Evolutionary conservation across 2,797 vertebrate genomes (phyloP).

Genomic region (Setipinna tenuifilis): DNA sequence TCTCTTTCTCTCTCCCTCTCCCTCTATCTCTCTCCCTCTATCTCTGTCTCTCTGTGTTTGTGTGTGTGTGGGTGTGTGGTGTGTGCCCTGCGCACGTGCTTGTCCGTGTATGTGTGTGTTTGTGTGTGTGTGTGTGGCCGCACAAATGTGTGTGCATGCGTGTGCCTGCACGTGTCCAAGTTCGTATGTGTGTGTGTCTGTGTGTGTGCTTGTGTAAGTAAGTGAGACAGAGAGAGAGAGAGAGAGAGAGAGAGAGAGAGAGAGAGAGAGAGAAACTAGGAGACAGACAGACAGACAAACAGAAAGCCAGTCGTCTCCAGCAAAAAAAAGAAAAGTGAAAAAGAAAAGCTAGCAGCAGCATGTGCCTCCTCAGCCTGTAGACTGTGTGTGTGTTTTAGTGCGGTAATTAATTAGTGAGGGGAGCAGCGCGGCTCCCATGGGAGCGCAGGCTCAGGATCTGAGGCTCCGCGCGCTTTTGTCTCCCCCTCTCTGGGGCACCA

Average conservation of each 20-base stretch:
- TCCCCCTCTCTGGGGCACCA: not conserved
- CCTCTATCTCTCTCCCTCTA: too few species aligned
- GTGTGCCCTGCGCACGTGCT: too few species aligned
- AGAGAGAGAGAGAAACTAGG: too few species aligned
- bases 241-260: too few species aligned
- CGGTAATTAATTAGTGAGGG: not conserved
- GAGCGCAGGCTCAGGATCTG: not conserved
- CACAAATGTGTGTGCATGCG: not conserved
- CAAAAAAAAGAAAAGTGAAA: not conserved
- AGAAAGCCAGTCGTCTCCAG: not conserved
- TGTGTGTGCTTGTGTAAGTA: not conserved
- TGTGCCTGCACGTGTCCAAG: not conserved
- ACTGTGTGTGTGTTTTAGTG: too few species aligned
- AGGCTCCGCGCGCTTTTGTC: slow-evolving; percentile 5
- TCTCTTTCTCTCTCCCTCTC: too few species aligned
- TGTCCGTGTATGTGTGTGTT: too few species aligned
- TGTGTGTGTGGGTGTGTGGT: not conserved
- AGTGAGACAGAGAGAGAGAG: not conserved
- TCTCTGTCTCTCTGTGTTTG: not conserved
- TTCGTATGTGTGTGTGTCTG: too few species aligned
- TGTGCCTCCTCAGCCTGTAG: not conserved
- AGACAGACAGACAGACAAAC: not conserved
- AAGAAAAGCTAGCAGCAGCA: not conserved
- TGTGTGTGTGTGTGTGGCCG: too few species aligned
- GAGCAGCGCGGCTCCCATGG: not conserved